phyloP scores from a whole-genome alignment of 2,888 invertebrate species.

The Troides helena region DNA sequence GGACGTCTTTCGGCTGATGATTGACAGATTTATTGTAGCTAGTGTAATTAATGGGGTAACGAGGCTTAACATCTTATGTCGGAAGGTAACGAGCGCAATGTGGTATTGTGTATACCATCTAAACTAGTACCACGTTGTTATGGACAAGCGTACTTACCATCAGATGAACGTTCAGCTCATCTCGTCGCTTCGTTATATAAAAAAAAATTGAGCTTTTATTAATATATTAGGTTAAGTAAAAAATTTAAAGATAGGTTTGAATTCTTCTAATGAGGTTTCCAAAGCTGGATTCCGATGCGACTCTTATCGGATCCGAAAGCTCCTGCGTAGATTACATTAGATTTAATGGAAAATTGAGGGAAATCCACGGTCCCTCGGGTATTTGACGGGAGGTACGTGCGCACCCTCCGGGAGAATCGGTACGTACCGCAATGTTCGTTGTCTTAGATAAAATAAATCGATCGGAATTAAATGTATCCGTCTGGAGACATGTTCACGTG shows the following conservation, averaged over 20 bases:
- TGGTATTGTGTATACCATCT: too few species aligned
- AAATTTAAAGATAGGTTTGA: not conserved
- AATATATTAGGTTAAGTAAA: not conserved
- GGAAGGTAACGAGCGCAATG: too few species aligned
- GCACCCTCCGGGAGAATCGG: conserved; percentile 16
- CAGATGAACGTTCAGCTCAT: too few species aligned
- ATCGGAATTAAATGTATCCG: conserved; percentile 36
- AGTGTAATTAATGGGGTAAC: too few species aligned
- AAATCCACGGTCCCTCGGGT: conserved; percentile 40
- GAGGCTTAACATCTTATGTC: too few species aligned
- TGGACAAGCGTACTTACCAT: too few species aligned
- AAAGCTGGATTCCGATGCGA: not conserved
- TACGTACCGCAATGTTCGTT: conserved; percentile 14
- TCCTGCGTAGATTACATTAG: conserved; percentile 31
- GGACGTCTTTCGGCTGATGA: too few species aligned
- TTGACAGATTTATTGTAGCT: too few species aligned
- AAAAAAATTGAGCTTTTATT: too few species aligned
- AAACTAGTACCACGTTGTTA: too few species aligned
- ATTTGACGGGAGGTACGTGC: conserved; percentile 29
- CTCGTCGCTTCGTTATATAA: too few species aligned
- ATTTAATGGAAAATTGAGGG: conserved; percentile 47
- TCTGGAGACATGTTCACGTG: conserved; percentile 31
- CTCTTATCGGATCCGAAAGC: conserved; percentile 17
- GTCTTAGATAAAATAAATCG: conserved; percentile 37
- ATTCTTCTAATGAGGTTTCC: conserved; percentile 14